phyloP scores from a whole-genome alignment of 2,888 invertebrate species.

The Pammene aurita region DNA sequence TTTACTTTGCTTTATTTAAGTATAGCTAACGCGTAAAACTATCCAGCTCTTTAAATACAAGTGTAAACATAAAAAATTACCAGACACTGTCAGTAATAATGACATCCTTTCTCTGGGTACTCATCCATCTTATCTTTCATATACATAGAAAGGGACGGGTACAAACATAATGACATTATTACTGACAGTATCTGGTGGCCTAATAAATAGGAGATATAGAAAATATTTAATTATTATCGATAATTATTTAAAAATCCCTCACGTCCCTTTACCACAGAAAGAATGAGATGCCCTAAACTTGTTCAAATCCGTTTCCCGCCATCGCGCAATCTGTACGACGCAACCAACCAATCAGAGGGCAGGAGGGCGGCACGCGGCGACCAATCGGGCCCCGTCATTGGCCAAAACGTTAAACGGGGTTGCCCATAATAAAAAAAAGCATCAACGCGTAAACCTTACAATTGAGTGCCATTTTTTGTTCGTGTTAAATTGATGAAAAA shows the following conservation, averaged over 20 bases:
- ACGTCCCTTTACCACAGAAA: conserved; percentile 64
- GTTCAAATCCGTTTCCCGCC: conserved; percentile 77
- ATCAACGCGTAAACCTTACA: conserved; percentile 72
- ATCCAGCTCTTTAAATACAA: too few relatives aligned
- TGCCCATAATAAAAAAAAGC: conserved; percentile 74
- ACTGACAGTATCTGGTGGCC: too few relatives aligned
- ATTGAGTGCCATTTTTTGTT: conserved; percentile 81
- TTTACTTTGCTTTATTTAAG: too few relatives aligned
- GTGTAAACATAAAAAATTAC: too few relatives aligned
- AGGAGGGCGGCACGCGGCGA: conserved; percentile 72
- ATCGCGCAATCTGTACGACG: conserved; percentile 76
- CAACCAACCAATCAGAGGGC: conserved; percentile 66
- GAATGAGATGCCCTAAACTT: conserved; percentile 79
- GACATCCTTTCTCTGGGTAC: too few relatives aligned
- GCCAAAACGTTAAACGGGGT: conserved; percentile 77
- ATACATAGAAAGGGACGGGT: too few relatives aligned
- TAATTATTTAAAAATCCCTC: neutral
- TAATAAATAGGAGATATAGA: too few relatives aligned
- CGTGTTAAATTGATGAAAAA: conserved; percentile 81
- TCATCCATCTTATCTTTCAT: too few relatives aligned
- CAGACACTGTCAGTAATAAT: too few relatives aligned
- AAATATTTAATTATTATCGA: conserved; percentile 14
- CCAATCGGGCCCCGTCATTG: conserved; percentile 64
- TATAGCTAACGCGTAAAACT: too few relatives aligned
- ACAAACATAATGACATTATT: too few relatives aligned